Evolutionary conservation across 2,888 invertebrate genomes (phyloP).

Genomic region (Brassicogethes aeneus): DNA sequence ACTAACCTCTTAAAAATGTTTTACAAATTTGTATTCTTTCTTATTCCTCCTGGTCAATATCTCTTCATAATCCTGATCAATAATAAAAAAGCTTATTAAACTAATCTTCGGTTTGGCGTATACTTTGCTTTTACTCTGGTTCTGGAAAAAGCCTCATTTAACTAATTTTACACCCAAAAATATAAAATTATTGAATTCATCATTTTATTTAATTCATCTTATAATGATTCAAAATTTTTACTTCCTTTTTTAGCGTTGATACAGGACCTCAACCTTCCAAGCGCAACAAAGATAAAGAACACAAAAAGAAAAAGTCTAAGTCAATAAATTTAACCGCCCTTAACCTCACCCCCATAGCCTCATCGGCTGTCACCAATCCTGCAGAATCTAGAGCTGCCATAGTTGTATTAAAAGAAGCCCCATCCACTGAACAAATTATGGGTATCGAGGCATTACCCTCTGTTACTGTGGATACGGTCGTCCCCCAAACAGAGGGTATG

Average conservation of each 20-base stretch:
- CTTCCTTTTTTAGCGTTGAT: slow-evolving; percentile 35
- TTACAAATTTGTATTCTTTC: no score
- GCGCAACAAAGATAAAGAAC: slow-evolving; percentile 50
- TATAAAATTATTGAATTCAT: no score
- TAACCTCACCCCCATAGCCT: slow-evolving; percentile 9
- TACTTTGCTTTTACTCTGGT: no score
- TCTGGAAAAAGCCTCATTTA: no score
- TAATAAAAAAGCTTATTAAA: no score
- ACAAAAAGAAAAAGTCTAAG: slow-evolving; percentile 52
- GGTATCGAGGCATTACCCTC: slow-evolving; percentile 17
- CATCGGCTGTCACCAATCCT: slow-evolving; percentile 11
- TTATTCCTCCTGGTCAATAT: no score
- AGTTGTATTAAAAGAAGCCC: slow-evolving; percentile 11
- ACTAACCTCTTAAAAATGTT: no score
- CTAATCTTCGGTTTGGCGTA: no score
- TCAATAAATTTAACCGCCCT: slow-evolving; percentile 18
- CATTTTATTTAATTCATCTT: background rate
- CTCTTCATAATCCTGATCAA: no score
- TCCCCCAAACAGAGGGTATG: slow-evolving; percentile 8
- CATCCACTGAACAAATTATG: slow-evolving; percentile 11
- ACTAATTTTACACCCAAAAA: no score
- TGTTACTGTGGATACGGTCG: slow-evolving; percentile 9
- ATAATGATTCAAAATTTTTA: slow-evolving; percentile 6
- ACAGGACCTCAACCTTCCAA: slow-evolving; percentile 43
- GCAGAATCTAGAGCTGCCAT: slow-evolving; percentile 12